These are phyloP conservation scores for Australoheros scitulus DNA, from an alignment of 2,113 vertebrate species.

Conservation along the genomic window DNA sequence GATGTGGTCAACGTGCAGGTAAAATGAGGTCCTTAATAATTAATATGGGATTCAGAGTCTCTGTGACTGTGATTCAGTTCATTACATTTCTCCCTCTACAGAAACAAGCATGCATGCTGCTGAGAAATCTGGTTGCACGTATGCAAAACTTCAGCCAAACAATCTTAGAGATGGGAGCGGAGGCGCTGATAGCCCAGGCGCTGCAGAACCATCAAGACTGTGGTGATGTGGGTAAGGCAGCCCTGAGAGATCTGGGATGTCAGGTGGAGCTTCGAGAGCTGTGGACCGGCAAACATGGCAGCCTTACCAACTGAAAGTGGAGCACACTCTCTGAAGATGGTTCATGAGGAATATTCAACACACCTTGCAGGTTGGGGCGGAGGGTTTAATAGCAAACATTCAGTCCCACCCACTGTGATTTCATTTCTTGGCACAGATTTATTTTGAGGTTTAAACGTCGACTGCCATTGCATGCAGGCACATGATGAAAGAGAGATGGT, in stretches of 20 bases:
- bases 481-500: not conserved
- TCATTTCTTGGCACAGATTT: not conserved
- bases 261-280: conserved; percentile 90
- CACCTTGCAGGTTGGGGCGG: not conserved
- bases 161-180: conserved; percentile 93
- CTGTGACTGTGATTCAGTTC: not conserved
- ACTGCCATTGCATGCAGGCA: not conserved
- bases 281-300: conserved; percentile 93
- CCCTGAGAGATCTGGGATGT: conserved; percentile 93
- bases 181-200: conserved; percentile 87
- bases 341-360: not conserved
- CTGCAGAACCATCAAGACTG: conserved; percentile 85
- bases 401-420: not conserved
- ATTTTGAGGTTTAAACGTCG: not conserved
- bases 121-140: conserved; percentile 91
- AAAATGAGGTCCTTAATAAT: conserved; percentile 10
- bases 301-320: conserved; percentile 81
- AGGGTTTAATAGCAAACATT: not conserved
- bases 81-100: conserved; percentile 56
- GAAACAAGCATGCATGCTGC: conserved; percentile 94
- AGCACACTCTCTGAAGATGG: not conserved
- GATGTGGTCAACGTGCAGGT: conserved; percentile 87
- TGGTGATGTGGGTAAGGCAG: conserved; percentile 86
- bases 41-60: not conserved
- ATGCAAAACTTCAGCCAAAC: conserved; percentile 80